phyloP scores from a whole-genome alignment of 2,797 vertebrate genomes.

The Xiphophorus birchmanni region DNA sequence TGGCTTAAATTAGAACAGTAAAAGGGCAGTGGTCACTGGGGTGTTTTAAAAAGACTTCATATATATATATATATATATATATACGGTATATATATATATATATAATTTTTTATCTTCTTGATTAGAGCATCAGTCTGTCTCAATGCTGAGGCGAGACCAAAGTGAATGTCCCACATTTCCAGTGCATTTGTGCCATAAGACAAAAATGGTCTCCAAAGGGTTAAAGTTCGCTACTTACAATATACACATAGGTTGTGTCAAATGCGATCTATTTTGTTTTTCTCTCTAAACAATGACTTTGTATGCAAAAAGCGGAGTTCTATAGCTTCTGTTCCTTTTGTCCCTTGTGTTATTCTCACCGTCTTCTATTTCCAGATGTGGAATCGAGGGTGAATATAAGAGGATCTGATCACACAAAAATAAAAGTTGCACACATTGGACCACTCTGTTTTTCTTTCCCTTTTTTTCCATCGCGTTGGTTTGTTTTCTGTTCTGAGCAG shows the following conservation, averaged over 20 bases:
- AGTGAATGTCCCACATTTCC: constrained; percentile 45
- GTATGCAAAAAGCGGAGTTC: constrained; percentile 46
- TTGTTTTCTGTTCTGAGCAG: constrained; percentile 35
- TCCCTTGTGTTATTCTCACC: constrained; percentile 31
- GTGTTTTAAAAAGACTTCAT: not conserved
- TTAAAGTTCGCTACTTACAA: constrained; percentile 49
- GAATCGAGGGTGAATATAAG: constrained; percentile 31
- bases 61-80: not conserved
- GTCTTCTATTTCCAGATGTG: constrained; percentile 9
- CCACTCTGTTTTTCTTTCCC: constrained; percentile 43
- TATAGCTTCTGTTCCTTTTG: constrained; percentile 51
- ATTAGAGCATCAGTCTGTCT: not conserved
- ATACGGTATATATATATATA: too few species aligned
- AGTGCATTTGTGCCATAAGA: constrained; percentile 68
- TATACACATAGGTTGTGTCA: constrained; percentile 31
- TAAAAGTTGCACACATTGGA: constrained; percentile 61
- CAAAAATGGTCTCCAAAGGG: constrained; percentile 50
- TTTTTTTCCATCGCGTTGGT: constrained; percentile 15
- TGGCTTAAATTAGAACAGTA: constrained; percentile 7
- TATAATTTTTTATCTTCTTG: not conserved
- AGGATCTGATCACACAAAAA: constrained; percentile 56
- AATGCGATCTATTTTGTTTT: constrained; percentile 24
- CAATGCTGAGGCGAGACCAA: not conserved
- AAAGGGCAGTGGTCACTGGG: constrained; percentile 42
- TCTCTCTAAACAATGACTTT: not conserved